Percentiles rank a stretch among this genome's conserved stretches.
Conservation (phyloP, 2,888 invertebrate genomes). For the Theristus sp. region DNA sequence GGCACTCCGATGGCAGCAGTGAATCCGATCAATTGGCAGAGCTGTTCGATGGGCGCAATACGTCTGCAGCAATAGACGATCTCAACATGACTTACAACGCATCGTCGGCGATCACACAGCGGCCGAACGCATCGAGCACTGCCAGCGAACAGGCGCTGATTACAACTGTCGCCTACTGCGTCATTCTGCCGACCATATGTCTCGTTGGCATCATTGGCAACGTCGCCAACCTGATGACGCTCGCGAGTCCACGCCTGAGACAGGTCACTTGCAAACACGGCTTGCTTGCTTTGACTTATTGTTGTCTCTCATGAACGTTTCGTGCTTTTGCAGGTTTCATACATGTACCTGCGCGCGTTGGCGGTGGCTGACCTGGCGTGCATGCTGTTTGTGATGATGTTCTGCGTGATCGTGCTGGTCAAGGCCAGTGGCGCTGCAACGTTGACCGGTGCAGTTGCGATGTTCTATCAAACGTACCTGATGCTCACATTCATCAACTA, state of each 20-base stretch:
- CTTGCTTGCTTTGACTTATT: too few species aligned
- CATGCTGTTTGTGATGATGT: constrained; percentile 25
- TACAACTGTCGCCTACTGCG: not conserved
- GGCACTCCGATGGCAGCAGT: too few species aligned
- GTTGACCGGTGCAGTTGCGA: not conserved
- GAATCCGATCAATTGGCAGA: too few species aligned
- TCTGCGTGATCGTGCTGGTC: constrained; percentile 20
- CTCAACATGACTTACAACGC: too few species aligned
- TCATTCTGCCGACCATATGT: constrained; percentile 24
- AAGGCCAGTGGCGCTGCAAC: not conserved
- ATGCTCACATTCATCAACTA: constrained; percentile 28
- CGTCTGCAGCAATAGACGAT: too few species aligned
- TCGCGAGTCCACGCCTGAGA: constrained; percentile 20
- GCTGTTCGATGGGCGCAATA: too few species aligned
- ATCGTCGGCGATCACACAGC: too few species aligned
- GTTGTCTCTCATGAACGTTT: too few species aligned
- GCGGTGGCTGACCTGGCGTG: constrained; percentile 25
- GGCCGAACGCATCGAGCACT: not conserved
- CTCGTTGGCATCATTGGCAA: constrained; percentile 21
- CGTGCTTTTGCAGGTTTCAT: too few species aligned
- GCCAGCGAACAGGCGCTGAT: not conserved
- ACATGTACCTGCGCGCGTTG: constrained; percentile 13
- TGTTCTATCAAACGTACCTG: constrained; percentile 13
- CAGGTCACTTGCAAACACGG: constrained; percentile 1
- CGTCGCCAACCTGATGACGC: constrained; percentile 23